Conservation (phyloP, 37 sponge, comb jelly and placozoan genomes). For the Bolinopsis microptera region DNA sequence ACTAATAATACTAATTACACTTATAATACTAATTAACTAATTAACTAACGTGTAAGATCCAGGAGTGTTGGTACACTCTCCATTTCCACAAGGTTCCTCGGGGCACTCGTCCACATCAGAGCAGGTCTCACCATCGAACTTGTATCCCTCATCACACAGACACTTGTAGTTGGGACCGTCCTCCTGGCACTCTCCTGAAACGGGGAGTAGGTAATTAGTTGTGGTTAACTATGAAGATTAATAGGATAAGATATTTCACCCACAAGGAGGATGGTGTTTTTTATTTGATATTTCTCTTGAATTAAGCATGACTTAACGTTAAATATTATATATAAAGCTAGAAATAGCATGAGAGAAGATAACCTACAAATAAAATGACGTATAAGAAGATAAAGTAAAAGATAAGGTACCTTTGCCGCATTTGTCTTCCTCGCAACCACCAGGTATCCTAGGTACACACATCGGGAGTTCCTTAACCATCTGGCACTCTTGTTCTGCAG, state of each 20-base stretch:
- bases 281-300: too few species aligned
- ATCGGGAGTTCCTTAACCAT: not conserved
- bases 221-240: too few species aligned
- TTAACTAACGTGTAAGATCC: not conserved
- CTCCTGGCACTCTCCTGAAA: not conserved
- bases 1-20: too few species aligned
- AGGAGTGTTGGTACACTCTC: not conserved
- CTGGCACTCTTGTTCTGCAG: not conserved
- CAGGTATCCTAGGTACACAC: not conserved
- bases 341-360: too few species aligned
- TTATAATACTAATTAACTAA: too few species aligned
- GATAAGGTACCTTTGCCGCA: not conserved
- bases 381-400: too few species aligned
- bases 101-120: not conserved
- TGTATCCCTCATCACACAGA: not conserved
- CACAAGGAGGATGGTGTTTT: too few species aligned
- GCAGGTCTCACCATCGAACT: not conserved
- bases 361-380: too few species aligned
- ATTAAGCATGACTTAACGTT: too few species aligned
- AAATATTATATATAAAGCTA: too few species aligned
- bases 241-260: too few species aligned
- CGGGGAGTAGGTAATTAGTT: too few species aligned
- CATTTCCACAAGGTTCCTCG: slow-evolving; percentile 6
- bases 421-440: slow-evolving; percentile 5
- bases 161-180: not conserved